Conservation (phyloP, 1,140 invertebrate species). For the Drosophila ficusphila region DNA sequence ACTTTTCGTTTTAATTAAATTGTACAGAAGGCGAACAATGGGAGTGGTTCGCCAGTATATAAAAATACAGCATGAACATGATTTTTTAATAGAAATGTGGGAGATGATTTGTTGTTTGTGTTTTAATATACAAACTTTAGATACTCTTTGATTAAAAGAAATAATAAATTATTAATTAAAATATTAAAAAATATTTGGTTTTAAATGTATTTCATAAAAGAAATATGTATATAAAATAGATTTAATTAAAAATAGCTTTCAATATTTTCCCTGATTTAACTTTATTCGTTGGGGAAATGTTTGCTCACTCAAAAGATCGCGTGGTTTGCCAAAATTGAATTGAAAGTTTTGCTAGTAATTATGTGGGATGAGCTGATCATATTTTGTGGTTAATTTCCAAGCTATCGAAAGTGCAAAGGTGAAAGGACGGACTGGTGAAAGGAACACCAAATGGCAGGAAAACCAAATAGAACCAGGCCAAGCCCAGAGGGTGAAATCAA, state of each 20-base stretch:
- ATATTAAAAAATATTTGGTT: no score
- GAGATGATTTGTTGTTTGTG: no score
- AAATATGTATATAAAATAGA: no score
- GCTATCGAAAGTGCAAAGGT: conserved; percentile 42
- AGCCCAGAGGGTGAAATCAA: conserved; percentile 30
- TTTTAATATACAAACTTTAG: neutral
- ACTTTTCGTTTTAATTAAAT: conserved; percentile 35
- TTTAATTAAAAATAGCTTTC: no score
- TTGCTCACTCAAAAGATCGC: neutral
- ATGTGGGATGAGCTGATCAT: conserved; percentile 42
- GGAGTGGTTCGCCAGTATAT: neutral
- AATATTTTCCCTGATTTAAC: no score
- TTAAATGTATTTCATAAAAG: no score
- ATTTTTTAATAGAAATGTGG: neutral
- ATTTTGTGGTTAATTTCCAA: conserved; percentile 46
- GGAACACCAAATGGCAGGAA: neutral
- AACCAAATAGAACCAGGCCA: conserved; percentile 25
- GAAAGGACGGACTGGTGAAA: conserved; percentile 28
- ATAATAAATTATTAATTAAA: neutral
- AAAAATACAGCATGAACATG: neutral
- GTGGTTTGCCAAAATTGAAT: conserved; percentile 41
- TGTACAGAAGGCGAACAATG: neutral
- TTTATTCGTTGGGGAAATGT: neutral
- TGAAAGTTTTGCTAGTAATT: conserved; percentile 32
- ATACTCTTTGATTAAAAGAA: neutral